Evolutionary conservation across 2,113 vertebrate species (phyloP), one percentile per base, ranked within the genome.

Genomic region (Dipodomys merriami): DNA sequence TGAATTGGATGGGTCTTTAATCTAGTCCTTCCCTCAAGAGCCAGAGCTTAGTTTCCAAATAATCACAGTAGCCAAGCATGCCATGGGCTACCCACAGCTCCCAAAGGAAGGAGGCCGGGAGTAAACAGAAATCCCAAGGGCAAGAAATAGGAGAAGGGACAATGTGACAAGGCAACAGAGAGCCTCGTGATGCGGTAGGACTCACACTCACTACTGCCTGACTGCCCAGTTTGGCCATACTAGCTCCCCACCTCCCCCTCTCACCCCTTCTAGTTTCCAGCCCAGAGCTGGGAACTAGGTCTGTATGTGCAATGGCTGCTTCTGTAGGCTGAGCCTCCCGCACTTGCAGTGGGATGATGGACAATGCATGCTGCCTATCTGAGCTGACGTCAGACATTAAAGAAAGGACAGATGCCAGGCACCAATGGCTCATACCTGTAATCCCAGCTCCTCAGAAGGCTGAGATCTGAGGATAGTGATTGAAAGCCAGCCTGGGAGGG

Each of bases 301-400:
- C 4, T 8, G 44, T 74, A 27, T 19, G 13, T 5, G 57, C 81
- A 65, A 60, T 8, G 0, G 1, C 67, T 2, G 0, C 19, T 19
- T n/a, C 49, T 5, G 27, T 30, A 49, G 49, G 65, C 79, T 69
- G 73, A 6, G 35, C 64, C 46, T 53, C 64, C n/a, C 23, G 53
- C 33, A 79, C 4, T 80, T n/a, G 0, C 23, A 44, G 20, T 19
- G 67, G 74, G 23, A 12, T 6, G 44, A 39, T 1, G 7, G 44
- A 2, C 62, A 25, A 25, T 35, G 57, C 1, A 13, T 5, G 0
- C 57, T 68, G 10, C 22, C 39, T 4, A 9, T 16, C 20, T 39
- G 27, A 12, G 72, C 84, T 6, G 2, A 22, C 5, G 4, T 65
- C 1, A 7, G 30, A 44, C 23, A 2, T 4, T 9, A 7, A 29